Evolutionary conservation across 1,140 invertebrate species (phyloP), one percentile per base, ranked within the genome.

Genomic region (Gonioctena quinquepunctata): DNA sequence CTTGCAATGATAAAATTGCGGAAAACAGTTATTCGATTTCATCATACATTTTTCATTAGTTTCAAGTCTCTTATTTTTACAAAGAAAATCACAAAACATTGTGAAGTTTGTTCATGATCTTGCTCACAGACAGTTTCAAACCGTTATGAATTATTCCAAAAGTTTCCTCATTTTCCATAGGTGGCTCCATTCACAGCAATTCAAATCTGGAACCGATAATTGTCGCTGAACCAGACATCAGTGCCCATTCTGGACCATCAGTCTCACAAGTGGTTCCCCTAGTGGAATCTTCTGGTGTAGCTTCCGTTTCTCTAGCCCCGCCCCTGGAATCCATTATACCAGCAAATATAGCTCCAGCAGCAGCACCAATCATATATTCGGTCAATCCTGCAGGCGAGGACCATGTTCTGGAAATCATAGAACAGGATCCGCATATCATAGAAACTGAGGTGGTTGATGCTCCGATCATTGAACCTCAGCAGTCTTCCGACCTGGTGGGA

Each of bases 401-500:
- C 64, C 33, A 42, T 50, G 48, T 69, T 25, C 48, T 74, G 19
- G 65, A 67, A 57, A 69, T 71, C n/a, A 54, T 74, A 2, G 27
- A 70, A 25, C 65, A 67, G 65, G 72, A 72, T 42, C 68, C 70
- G 65, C 76, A 74, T 48, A 68, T 78, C 7, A 73, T 78, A 13
- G 73, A 78, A 70, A 73, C 75, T 18, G 76, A 74, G 52, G 63
- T 76, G 7, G 70, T 76, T 25, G 68, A 71, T 60, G 73, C 76
- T 28, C 77, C 77, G 21, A 67, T 68, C 18, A 64, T 76, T n/a
- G 73, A 77, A 62, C 63, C 71, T 13, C 68, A 77, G 13, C 73
- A 79, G 61, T 73, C 69, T 28, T 73, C 75, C 11, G 77, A 80
- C 48, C 63, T 80, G 13, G 57, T 77, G 33, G 79, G 79, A 3